A percentile compares a stretch with the other conserved stretches of the same genome.
phyloP scores from a whole-genome alignment of 2,888 invertebrate genomes.

The Ophraella communa region DNA sequence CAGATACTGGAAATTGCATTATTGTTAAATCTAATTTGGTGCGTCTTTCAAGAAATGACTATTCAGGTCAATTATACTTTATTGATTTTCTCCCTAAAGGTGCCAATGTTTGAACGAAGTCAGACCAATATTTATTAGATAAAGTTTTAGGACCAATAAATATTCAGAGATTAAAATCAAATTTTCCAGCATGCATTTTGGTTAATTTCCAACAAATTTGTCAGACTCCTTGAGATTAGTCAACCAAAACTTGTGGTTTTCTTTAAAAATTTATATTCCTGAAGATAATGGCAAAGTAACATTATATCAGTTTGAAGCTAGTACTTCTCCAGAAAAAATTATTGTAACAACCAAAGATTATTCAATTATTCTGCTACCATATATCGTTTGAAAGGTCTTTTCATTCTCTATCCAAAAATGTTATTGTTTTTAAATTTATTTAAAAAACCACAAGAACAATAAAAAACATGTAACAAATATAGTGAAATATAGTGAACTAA shows the following conservation, averaged over 20 bases:
- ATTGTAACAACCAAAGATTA: conserved; percentile 48
- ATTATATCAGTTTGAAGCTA: conserved; percentile 52
- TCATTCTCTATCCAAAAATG: no score
- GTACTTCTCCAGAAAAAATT: conserved; percentile 46
- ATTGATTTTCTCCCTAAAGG: conserved; percentile 63
- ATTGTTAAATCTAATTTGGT: conserved; percentile 69
- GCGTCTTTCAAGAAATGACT: conserved; percentile 65
- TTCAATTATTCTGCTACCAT: no score
- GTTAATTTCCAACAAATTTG: conserved; percentile 44
- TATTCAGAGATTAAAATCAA: conserved; percentile 42
- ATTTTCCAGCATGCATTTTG: conserved; percentile 43
- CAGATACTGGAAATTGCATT: conserved; percentile 62
- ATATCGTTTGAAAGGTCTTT: no score
- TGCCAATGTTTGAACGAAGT: conserved; percentile 33
- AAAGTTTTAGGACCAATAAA: conserved; percentile 27
- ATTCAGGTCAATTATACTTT: conserved; percentile 63
- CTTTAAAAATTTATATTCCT: conserved; percentile 51
- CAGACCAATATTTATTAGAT: conserved; percentile 39
- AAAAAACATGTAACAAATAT: no score
- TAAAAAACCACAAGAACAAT: no score
- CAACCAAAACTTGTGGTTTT: conserved; percentile 32
- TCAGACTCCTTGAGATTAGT: conserved; percentile 45
- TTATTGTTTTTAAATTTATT: no score
- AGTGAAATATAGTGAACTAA: no score
- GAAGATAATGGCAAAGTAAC: conserved; percentile 48